Evolutionary conservation across 2,113 vertebrate species (phyloP).

Genomic region (Strigops habroptila): DNA sequence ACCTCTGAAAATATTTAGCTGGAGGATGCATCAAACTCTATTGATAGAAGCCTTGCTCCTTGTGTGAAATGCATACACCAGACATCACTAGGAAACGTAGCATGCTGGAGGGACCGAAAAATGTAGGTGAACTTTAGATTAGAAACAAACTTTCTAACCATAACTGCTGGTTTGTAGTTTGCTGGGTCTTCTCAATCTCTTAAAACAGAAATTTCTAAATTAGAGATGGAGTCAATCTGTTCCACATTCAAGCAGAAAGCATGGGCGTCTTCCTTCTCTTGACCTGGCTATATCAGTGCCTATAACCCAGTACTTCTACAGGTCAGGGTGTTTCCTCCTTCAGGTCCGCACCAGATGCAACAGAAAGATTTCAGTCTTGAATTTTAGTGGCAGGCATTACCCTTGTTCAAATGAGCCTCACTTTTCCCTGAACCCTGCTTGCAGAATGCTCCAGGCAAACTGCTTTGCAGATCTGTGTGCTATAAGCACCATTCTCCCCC

Average conservation of each 20-base stretch:
- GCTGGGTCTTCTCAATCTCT: not conserved
- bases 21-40: not conserved
- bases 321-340: not conserved
- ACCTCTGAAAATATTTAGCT: not conserved
- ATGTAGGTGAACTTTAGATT: not conserved
- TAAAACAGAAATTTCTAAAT: not conserved
- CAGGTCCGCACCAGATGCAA: not conserved
- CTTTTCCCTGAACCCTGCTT: not conserved
- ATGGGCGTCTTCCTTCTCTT: fast-evolving
- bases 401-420: not conserved
- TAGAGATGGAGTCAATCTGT: not conserved
- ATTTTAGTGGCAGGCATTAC: not conserved
- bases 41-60: not conserved
- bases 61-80: not conserved
- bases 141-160: not conserved
- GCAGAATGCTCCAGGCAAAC: not conserved
- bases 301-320: not conserved
- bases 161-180: not conserved
- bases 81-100: not conserved
- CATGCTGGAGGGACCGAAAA: not conserved
- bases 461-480: not conserved
- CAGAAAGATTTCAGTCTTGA: not conserved
- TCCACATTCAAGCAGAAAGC: not conserved
- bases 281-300: not conserved
- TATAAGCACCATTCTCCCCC: not conserved